These are phyloP conservation scores for Tetranychus piercei DNA, from an alignment of 2,888 invertebrate species.

Conservation along the genomic window DNA sequence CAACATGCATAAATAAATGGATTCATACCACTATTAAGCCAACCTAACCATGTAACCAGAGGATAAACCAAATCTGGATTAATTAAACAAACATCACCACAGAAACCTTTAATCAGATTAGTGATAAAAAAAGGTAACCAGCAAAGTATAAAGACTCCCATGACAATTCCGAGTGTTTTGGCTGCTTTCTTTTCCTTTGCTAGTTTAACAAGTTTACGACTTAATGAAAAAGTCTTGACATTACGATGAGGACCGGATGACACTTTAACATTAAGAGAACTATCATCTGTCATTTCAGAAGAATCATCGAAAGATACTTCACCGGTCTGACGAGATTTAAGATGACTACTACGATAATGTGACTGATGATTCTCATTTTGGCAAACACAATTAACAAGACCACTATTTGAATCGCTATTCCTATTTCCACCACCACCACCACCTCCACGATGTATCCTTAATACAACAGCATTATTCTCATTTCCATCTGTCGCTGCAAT, in stretches of 20 bases:
- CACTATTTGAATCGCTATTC: no score
- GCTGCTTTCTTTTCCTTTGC: conserved; percentile 95
- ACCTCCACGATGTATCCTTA: conserved; percentile 82
- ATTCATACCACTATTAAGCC: conserved; percentile 91
- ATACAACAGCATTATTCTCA: conserved; percentile 43
- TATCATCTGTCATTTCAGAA: conserved; percentile 11
- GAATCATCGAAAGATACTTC: conserved; percentile 13
- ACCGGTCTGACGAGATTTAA: not conserved
- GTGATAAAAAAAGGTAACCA: conserved; percentile 91
- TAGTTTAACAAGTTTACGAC: conserved; percentile 78
- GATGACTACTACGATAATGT: not conserved
- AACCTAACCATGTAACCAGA: conserved; percentile 77
- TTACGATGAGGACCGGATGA: conserved; percentile 3
- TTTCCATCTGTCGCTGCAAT: conserved; percentile 37
- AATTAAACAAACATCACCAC: conserved; percentile 53
- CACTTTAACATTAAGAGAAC: conserved; percentile 1
- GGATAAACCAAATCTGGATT: conserved; percentile 70
- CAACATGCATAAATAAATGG: conserved; percentile 96
- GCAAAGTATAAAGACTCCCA: conserved; percentile 81
- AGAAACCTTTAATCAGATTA: conserved; percentile 70
- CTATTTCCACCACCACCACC: conserved; percentile 25
- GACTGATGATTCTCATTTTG: no score
- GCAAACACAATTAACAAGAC: no score
- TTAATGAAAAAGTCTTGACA: conserved; percentile 68
- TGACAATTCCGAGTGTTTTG: conserved; percentile 89